phyloP scores from a whole-genome alignment of 2,888 invertebrate species.

The Sesia bembeciformis region DNA sequence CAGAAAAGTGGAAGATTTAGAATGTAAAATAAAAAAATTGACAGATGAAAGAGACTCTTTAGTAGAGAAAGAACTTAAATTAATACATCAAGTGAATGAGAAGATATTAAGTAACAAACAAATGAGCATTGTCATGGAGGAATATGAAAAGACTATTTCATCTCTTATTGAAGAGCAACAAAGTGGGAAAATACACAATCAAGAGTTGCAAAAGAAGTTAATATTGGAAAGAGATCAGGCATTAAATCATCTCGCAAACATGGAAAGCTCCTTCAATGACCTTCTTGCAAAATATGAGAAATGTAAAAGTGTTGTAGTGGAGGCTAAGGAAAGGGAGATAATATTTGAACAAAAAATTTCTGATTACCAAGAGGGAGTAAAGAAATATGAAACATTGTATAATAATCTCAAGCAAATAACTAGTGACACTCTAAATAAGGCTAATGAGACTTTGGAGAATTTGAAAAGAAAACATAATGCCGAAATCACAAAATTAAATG shows the following conservation, averaged over 20 bases:
- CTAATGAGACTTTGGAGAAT: slow-evolving; percentile 85
- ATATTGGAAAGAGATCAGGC: slow-evolving; percentile 74
- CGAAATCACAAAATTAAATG: slow-evolving; percentile 88
- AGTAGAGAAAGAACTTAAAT: slow-evolving; percentile 37
- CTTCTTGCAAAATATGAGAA: slow-evolving; percentile 77
- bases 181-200: slow-evolving; percentile 70
- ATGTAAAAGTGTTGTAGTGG: slow-evolving; percentile 71
- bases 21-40: slow-evolving; percentile 45
- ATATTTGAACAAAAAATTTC: slow-evolving; percentile 78
- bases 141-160: slow-evolving; percentile 86
- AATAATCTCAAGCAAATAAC: slow-evolving; percentile 89
- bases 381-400: slow-evolving; percentile 86
- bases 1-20: slow-evolving; percentile 39
- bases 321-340: slow-evolving; percentile 77
- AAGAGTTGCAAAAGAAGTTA: slow-evolving; percentile 61
- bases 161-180: slow-evolving; percentile 82
- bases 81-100: slow-evolving; percentile 47
- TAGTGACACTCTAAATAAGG: slow-evolving; percentile 82
- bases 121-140: slow-evolving; percentile 82
- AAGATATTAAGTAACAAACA: slow-evolving; percentile 54
- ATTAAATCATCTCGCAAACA: slow-evolving; percentile 71
- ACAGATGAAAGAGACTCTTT: slow-evolving; percentile 42
- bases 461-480: slow-evolving; percentile 81
- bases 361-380: slow-evolving; percentile 80
- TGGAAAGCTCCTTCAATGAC: slow-evolving; percentile 78